Evolutionary conservation across 2,113 vertebrate species (phyloP).

Genomic region (Chaetorhynchus papuensis): DNA sequence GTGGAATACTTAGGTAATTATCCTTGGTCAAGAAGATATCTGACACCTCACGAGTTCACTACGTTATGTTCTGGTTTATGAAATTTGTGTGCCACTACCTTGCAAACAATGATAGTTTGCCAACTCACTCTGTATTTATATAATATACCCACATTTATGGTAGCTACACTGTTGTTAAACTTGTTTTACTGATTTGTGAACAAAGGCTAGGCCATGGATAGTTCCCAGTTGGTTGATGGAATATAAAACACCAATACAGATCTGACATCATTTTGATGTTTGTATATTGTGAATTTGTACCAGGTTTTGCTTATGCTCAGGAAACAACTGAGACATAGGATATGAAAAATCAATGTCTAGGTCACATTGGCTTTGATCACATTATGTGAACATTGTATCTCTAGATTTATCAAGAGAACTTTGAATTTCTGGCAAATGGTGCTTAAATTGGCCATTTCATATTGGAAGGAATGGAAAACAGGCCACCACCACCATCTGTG

Average conservation of each 20-base stretch:
- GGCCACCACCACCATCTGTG: background rate
- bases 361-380: constrained; percentile 64
- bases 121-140: constrained; percentile 45
- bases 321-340: constrained; percentile 42
- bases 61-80: background rate
- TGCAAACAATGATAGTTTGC: constrained; percentile 33
- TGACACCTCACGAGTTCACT: background rate
- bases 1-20: background rate
- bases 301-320: constrained; percentile 39
- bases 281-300: constrained; percentile 20
- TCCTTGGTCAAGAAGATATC: background rate
- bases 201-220: constrained; percentile 18
- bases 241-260: background rate
- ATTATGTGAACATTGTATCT: constrained; percentile 52
- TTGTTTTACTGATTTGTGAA: constrained; percentile 47
- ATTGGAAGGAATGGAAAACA: background rate
- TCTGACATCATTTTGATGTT: background rate
- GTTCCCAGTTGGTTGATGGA: constrained; percentile 22
- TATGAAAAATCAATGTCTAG: constrained; percentile 27
- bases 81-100: constrained; percentile 3
- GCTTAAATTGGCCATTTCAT: background rate
- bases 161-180: constrained; percentile 67
- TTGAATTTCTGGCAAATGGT: constrained; percentile 38
- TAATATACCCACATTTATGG: constrained; percentile 36
- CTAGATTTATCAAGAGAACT: constrained; percentile 56